Evolutionary conservation across 2,797 vertebrate genomes (phyloP), one percentile per base, ranked within the genome.

Genomic region (Rhynchotus rufescens): DNA sequence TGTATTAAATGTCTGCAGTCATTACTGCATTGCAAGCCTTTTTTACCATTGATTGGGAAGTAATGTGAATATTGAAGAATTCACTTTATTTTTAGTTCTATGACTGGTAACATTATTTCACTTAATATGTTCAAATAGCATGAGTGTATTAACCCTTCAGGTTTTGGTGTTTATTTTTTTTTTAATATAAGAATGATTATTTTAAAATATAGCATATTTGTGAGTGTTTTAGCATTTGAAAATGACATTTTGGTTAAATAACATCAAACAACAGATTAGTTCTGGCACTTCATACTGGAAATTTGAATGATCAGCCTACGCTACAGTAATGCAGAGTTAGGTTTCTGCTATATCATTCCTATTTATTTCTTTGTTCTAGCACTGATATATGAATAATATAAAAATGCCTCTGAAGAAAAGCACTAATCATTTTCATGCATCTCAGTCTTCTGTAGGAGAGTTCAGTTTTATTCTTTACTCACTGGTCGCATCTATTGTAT

Each of bases 41-140:
- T 87, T 88, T 94, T 95, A 76, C 54, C 28, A 42, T 75, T 78
- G 66, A 92, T 65, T 83, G 59, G 67, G 61, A 94, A 90, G 67
- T 15, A 78, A 73, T 45, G 13, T 71, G 80, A 52, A 81, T 40
- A 86, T 76, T 78, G 61, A 95, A 90, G n/a, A 89, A 87, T 10
- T n/a, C 4, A 38, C 34, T 88, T 92, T 88, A 75, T 89, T 93
- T 95, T 96, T 86, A 88, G 49, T 67, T 92, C 47, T 78, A 32
- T 72, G 56, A 71, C 34, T 73, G 74, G 57, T 40, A 87, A 23
- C 6, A 1, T 32, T 69, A 15, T 42, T 94, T 90, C 54, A 85
- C 69, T 92, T 92, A 89, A 59, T 80, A 52, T 54, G 23, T 84
- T 59, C 30, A 93, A 95, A 20, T 75, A 10, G 21, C 61, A 92